Conservation (phyloP, 2,797 vertebrate genomes). For the Pangasius mekongensis region DNA sequence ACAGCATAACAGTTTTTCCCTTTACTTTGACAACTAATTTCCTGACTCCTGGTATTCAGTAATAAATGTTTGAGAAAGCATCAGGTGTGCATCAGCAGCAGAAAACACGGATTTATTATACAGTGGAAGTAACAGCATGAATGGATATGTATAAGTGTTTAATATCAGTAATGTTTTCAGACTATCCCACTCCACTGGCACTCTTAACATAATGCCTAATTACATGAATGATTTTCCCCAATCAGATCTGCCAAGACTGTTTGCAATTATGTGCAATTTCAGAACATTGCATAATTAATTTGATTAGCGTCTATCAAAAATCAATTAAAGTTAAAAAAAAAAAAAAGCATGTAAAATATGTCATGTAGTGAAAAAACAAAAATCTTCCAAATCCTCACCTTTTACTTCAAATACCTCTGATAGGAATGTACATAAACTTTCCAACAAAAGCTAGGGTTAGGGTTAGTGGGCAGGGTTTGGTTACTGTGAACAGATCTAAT, state of each 20-base stretch:
- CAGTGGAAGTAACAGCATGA: neutral
- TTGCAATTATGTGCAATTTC: conserved; percentile 51
- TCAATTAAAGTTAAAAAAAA: neutral
- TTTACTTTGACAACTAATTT: neutral
- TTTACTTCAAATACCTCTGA: neutral
- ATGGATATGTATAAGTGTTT: neutral
- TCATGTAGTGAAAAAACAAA: neutral
- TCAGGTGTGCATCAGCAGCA: neutral
- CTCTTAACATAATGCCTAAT: conserved; percentile 38
- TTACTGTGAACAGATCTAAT: conserved; percentile 62
- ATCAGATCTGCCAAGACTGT: conserved; percentile 36
- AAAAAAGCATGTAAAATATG: neutral
- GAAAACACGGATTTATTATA: neutral
- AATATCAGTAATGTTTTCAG: neutral
- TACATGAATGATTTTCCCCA: conserved; percentile 40
- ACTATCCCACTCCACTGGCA: conserved; percentile 6
- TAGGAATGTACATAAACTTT: neutral
- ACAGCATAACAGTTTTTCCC: neutral
- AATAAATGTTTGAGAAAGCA: neutral
- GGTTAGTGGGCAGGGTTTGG: conserved; percentile 16
- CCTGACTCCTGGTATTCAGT: neutral
- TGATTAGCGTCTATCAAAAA: conserved; percentile 38
- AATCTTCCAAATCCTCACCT: neutral
- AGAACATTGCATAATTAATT: conserved; percentile 49
- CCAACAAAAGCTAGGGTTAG: neutral